phyloP scores from a whole-genome alignment of 2,113 vertebrate genomes.

The Callithrix jacchus region DNA sequence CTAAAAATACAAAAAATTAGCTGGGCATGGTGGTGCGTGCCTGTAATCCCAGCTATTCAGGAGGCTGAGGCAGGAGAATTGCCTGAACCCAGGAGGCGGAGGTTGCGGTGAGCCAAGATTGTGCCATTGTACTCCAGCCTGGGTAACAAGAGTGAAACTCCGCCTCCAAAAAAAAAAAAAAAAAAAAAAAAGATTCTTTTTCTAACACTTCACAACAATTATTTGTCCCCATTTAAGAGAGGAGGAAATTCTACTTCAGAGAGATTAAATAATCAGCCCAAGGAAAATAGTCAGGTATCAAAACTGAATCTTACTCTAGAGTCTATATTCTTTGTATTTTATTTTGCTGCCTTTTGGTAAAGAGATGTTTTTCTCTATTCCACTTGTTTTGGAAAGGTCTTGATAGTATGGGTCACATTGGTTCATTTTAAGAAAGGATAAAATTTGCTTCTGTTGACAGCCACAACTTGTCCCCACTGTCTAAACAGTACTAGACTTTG shows the following conservation, averaged over 20 bases:
- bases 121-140: too few species aligned
- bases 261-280: neutral
- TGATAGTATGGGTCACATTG: neutral
- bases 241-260: constrained; percentile 25
- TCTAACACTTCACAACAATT: neutral
- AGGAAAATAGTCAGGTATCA: neutral
- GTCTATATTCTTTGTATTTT: neutral
- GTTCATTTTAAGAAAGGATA: constrained; percentile 24
- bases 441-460: constrained; percentile 15
- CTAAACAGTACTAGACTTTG: neutral
- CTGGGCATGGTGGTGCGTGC: too few species aligned
- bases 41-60: too few species aligned
- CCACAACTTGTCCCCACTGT: neutral
- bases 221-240: neutral
- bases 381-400: neutral
- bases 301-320: neutral
- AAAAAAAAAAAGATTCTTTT: neutral
- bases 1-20: too few species aligned
- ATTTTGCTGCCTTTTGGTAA: constrained; percentile 3
- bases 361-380: neutral
- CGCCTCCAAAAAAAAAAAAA: too few species aligned
- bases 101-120: too few species aligned
- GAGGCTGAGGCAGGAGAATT: too few species aligned
- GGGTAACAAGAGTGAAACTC: too few species aligned
- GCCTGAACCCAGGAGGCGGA: too few species aligned